Evolutionary conservation across 2,888 invertebrate genomes (phyloP).

Genomic region (Acleris cristana): DNA sequence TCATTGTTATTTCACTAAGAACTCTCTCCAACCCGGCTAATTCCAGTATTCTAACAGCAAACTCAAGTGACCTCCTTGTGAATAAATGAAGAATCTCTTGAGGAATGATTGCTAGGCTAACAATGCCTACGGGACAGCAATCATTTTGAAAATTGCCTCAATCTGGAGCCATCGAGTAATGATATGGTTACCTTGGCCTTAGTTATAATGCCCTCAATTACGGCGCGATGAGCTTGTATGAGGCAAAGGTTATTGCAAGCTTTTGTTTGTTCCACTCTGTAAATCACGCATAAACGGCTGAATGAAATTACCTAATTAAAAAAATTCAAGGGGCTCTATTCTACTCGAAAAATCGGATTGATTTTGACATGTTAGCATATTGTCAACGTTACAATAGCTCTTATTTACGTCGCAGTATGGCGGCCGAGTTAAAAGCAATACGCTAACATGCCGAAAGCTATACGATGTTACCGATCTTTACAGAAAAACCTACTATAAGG

Average conservation of each 20-base stretch:
- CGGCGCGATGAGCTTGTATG: constrained; percentile 9
- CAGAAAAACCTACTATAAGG: too few species aligned
- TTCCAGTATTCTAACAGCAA: constrained; percentile 10
- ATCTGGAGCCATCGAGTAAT: constrained; percentile 8
- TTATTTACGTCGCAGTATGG: too few species aligned
- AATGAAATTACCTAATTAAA: too few species aligned
- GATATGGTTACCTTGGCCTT: constrained; percentile 17
- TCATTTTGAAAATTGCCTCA: constrained; percentile 22
- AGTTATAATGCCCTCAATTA: constrained; percentile 17
- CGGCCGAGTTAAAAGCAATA: too few species aligned
- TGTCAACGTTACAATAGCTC: too few species aligned
- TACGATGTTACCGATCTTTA: too few species aligned
- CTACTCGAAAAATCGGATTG: too few species aligned
- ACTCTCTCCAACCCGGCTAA: constrained; percentile 41
- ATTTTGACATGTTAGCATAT: too few species aligned
- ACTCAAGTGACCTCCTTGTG: constrained; percentile 20
- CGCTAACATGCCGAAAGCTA: too few species aligned
- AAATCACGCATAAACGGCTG: too few species aligned
- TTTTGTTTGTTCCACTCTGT: too few species aligned
- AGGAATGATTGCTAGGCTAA: constrained; percentile 5
- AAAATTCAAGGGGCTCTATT: too few species aligned
- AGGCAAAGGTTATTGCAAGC: background rate
- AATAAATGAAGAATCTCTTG: constrained; percentile 18
- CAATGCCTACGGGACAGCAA: constrained; percentile 2
- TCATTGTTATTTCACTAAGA: constrained; percentile 50